Percentiles rank a stretch among this genome's conserved stretches.
Conservation (phyloP, 2,113 vertebrate species). For the Erythrolamprus reginae region DNA sequence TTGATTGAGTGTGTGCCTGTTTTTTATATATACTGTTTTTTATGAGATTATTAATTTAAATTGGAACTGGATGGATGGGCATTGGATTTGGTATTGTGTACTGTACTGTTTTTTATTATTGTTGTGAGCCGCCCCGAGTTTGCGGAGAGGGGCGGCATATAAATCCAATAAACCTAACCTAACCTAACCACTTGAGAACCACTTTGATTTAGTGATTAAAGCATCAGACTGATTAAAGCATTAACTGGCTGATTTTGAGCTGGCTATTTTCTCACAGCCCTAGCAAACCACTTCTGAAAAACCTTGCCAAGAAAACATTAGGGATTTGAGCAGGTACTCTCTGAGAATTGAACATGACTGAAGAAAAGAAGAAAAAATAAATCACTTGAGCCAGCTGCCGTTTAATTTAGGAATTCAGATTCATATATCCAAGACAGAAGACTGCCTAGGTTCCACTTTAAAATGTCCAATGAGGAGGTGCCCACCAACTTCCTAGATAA, state of each 20-base stretch:
- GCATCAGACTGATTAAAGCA: background rate
- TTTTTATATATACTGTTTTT: too few relatives aligned
- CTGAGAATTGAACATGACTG: background rate
- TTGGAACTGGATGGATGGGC: too few relatives aligned
- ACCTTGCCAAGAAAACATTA: background rate
- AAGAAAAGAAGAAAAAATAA: background rate
- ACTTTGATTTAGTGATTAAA: background rate
- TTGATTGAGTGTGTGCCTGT: too few relatives aligned
- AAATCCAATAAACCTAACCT: too few relatives aligned
- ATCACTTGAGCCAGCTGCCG: background rate
- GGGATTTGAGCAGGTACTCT: background rate
- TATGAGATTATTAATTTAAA: too few relatives aligned
- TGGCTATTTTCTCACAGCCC: background rate
- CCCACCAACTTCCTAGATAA: background rate
- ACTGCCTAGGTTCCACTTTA: background rate
- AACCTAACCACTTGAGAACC: background rate
- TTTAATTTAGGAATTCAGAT: background rate
- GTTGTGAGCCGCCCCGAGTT: too few relatives aligned
- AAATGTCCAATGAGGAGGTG: background rate
- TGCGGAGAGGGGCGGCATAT: too few relatives aligned
- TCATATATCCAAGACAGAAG: background rate
- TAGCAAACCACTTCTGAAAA: background rate
- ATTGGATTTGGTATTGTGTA: too few relatives aligned
- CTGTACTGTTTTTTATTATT: too few relatives aligned
- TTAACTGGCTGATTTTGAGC: background rate